Percentiles rank a stretch among this genome's conserved stretches.
Conservation (phyloP, 2,888 invertebrate species). For the Pyrgus malvae region DNA sequence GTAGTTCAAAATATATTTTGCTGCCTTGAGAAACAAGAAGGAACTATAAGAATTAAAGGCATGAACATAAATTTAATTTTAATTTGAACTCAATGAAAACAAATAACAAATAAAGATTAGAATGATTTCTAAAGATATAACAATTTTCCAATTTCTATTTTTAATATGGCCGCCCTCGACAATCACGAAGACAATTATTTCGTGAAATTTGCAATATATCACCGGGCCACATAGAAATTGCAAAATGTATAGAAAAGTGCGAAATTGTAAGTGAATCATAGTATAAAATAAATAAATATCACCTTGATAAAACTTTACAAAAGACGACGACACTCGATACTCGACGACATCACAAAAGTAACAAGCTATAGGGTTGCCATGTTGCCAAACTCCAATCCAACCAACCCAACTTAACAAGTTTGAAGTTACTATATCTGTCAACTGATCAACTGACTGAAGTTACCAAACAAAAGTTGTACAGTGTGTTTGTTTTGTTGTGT, state of each 20-base stretch:
- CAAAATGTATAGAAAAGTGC: neutral
- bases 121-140: constrained; percentile 58
- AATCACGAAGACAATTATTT: constrained; percentile 16
- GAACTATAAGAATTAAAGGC: constrained; percentile 38
- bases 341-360: constrained; percentile 74
- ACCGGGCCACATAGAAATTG: neutral
- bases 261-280: neutral
- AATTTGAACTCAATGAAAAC: neutral
- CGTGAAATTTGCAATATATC: neutral
- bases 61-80: constrained; percentile 4
- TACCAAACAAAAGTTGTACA: too few relatives aligned
- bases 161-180: constrained; percentile 72
- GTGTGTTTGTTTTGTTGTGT: too few relatives aligned
- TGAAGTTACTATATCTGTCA: too few relatives aligned
- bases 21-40: neutral
- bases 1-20: neutral
- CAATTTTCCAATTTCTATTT: constrained; percentile 53
- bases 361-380: constrained; percentile 28
- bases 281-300: constrained; percentile 43
- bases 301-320: constrained; percentile 79
- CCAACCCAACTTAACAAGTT: too few relatives aligned
- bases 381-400: constrained; percentile 7
- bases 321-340: constrained; percentile 77
- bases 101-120: constrained; percentile 43
- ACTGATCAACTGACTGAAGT: too few relatives aligned